phyloP scores from a whole-genome alignment of 1,140 invertebrate genomes.

The Ephestia elutella region DNA sequence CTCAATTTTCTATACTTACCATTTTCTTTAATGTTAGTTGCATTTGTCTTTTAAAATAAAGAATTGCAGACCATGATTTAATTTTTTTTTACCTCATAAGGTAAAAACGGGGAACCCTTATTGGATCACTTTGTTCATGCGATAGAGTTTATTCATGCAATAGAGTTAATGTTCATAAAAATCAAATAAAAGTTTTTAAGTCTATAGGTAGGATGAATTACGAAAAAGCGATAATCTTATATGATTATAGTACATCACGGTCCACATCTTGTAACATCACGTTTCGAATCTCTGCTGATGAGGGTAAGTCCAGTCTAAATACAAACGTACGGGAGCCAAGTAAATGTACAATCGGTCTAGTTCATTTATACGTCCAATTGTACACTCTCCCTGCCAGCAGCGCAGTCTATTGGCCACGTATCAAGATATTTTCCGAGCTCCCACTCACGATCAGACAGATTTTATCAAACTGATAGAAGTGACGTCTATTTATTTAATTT shows the following conservation, averaged over 20 bases:
- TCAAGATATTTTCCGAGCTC: constrained; percentile 24
- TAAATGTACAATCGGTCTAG: neutral
- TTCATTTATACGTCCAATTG: neutral
- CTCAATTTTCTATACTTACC: too few species aligned
- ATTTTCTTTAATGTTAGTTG: too few species aligned
- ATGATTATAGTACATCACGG: neutral
- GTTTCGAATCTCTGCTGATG: neutral
- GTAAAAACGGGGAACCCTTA: too few species aligned
- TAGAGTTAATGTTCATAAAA: too few species aligned
- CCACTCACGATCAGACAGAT: constrained; percentile 10
- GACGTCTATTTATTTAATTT: neutral
- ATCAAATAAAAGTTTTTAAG: too few species aligned
- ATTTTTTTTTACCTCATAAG: too few species aligned
- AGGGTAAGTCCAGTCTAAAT: neutral
- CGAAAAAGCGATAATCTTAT: neutral
- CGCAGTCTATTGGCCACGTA: constrained; percentile 20
- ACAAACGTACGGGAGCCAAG: neutral
- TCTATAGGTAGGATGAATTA: too few species aligned
- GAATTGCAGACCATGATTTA: too few species aligned
- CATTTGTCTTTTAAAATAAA: too few species aligned
- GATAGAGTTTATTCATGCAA: too few species aligned
- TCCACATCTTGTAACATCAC: neutral
- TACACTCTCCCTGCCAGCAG: neutral
- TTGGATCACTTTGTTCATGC: too few species aligned
- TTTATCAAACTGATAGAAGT: neutral